Evolutionary conservation across 2,113 vertebrate genomes (phyloP), one percentile per base, ranked within the genome.

Genomic region (Nerophis lumbriciformis): DNA sequence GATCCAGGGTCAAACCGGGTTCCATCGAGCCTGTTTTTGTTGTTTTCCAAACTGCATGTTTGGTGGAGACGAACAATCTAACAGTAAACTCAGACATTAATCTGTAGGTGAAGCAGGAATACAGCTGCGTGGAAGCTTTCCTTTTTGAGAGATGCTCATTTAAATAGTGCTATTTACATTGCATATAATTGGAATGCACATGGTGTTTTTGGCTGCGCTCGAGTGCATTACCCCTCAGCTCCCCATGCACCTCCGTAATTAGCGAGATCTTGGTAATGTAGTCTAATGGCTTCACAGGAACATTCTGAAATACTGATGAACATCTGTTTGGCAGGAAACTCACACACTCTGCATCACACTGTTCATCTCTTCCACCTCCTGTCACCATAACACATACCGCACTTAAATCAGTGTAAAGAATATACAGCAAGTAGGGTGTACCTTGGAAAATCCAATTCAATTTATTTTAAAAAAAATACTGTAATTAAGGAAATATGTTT

Each of bases 291-390:
- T 87, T 84, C 75, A 78, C 72, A 68, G 75, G 73, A 76, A 77
- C 75, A 75, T 75, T 83, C 70, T 83, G 80, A 84, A 87, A 85
- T 83, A 74, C 82, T 83, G 80, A 85, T 87, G 77, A 82, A 85
- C 85, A 87, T 85, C 83, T 85, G 85, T 75, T 83, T 81, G 75
- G 76, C 78, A 73, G 61, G 64, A 71, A 71, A 58, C 49, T 48
- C 21, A 47, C 51, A n/a, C 56, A n/a, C 36, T 15, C 8, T 58
- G 21, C 38, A 10, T 53, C 16, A 13, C 57, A 45, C 37, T 50
- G 16, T 28, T 28, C 28, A 28, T 45, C 16, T 39, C 45, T 14
- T 4, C 21, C 54, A 52, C 19, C 44, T 57, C 54, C 56, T 14
- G 38, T 6, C 7, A 63, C 63, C 58, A 37, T 45, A 12, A 45